These are phyloP conservation scores for Philhelius pedissequus DNA, from an alignment of 2,888 invertebrate genomes.

Conservation along the genomic window DNA sequence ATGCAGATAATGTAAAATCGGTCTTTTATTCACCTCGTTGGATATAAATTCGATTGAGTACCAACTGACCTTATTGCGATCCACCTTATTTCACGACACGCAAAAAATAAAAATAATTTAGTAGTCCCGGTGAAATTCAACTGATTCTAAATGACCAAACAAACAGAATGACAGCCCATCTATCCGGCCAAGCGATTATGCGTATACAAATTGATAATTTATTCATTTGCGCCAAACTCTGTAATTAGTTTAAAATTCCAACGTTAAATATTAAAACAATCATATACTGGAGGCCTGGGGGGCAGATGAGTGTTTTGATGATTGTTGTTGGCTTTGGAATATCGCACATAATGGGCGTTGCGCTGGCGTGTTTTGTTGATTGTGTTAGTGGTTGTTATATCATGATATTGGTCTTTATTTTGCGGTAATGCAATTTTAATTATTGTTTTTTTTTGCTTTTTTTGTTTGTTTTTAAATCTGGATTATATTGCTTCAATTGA, in stretches of 20 bases:
- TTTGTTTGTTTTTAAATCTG: constrained; percentile 2
- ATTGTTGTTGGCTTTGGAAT: not conserved
- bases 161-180: not conserved
- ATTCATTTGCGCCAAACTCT: constrained; percentile 65
- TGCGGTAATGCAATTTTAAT: constrained; percentile 29
- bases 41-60: no score
- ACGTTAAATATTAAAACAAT: constrained; percentile 66
- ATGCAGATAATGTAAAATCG: no score
- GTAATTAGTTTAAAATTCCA: constrained; percentile 68
- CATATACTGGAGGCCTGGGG: constrained; percentile 27
- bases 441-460: not conserved
- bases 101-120: not conserved
- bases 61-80: no score
- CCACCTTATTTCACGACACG: no score
- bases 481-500: constrained; percentile 43
- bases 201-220: constrained; percentile 66
- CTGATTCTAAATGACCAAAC: constrained; percentile 3
- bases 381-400: not conserved
- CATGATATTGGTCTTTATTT: constrained; percentile 20
- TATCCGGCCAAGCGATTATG: constrained; percentile 36
- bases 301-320: constrained; percentile 41
- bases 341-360: not conserved
- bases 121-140: constrained; percentile 16
- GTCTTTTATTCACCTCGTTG: no score
- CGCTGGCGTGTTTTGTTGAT: not conserved